A percentile compares a stretch with the other conserved stretches of the same genome.
phyloP scores from a whole-genome alignment of 2,797 vertebrate species.

The Perdix hodgsoniae region DNA sequence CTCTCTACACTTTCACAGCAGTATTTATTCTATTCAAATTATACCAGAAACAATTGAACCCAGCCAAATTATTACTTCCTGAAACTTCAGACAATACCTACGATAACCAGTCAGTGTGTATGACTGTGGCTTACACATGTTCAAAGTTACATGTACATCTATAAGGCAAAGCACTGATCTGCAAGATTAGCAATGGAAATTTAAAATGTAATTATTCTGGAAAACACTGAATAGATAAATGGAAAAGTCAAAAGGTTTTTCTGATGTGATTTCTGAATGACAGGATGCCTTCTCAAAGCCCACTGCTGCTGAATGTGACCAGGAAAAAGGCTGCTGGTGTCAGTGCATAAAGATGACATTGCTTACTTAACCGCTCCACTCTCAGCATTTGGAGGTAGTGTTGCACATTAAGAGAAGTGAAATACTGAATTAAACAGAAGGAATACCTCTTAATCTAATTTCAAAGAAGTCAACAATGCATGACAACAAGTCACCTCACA shows the following conservation, averaged over 20 bases:
- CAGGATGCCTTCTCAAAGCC: not conserved
- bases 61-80: not conserved
- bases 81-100: not conserved
- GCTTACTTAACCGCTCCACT: not conserved
- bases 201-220: not conserved
- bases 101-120: not conserved
- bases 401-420: not conserved
- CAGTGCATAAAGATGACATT: not conserved
- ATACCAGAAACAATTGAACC: not conserved
- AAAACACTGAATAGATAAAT: not conserved
- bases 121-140: not conserved
- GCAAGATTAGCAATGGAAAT: not conserved
- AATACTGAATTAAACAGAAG: not conserved
- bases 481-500: not conserved
- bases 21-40: not conserved
- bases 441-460: not conserved
- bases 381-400: not conserved
- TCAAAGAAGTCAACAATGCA: not conserved
- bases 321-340: not conserved
- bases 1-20: not conserved
- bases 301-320: not conserved
- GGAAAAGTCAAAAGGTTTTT: not conserved
- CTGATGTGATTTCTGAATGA: not conserved
- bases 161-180: not conserved
- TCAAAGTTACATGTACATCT: not conserved